Base-by-base conservation (phyloP, 2,888 invertebrate species). In the Stomorhina lunata region DNA sequence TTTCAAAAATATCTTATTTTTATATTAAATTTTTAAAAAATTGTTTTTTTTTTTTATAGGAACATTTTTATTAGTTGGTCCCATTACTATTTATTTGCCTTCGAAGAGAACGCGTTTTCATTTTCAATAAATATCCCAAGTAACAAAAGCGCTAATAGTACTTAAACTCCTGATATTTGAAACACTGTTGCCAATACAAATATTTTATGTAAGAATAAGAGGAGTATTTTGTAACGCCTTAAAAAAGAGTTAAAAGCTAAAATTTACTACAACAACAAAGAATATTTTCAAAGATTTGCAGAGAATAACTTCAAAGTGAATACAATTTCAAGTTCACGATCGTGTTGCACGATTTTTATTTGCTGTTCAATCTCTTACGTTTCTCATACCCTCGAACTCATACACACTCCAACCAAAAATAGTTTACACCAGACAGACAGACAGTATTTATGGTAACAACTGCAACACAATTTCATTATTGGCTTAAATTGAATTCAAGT, bases 271-370 rank as follows among this genome's bases (percentile, higher is more conserved):
- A 27, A 3, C 22, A 4, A 72, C 15, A 68, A 27, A 43, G 34
- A 32, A 43, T 69, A 27, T 27, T 73, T 75, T 29, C 32, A 43
- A 22, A 73, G 53, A 40, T 75, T 7, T 72, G n/a, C 15, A 32
- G 37, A 20, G 61, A 48, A 79, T 73, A 72, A 17, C 61, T 63
- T 40, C 61, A 50, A 27, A 55, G 29, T 48, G 63, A 73, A 50
- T 73, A 55, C 34, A 75, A 80, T 69, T 80, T 75, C 73, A 80
- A 80, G 80, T 80, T 80, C 80, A 80, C 80, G 75, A 75, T 80
- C 63, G 75, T 69, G 73, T 80, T 71, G 75, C 76, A 76, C 69
- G 69, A 76, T 71, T 71, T 80, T 75, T 50, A 37, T 50, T 78
- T 65, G 45, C 57, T 22, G n/a, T n/a, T n/a, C 43, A 29, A 43